A percentile compares a stretch with the other conserved stretches of the same genome.
phyloP scores from a whole-genome alignment of 2,797 vertebrate species.

The Hydrophis major region DNA sequence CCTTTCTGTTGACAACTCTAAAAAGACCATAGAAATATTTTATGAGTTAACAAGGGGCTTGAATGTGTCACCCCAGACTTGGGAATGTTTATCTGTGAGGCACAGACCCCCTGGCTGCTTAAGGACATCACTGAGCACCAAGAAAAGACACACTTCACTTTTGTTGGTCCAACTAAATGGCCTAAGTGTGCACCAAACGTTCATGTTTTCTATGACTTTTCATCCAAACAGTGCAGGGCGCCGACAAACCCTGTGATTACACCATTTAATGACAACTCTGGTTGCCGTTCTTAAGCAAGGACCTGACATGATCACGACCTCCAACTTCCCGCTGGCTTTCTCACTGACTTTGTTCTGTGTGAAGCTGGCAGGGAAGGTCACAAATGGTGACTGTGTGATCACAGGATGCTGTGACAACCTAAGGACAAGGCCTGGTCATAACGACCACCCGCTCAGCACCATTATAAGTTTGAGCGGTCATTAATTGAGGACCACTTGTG shows the following conservation, averaged over 20 bases:
- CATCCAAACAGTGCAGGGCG: background rate
- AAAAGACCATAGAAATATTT: no score
- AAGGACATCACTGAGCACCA: background rate
- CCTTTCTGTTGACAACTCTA: no score
- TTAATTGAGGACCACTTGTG: background rate
- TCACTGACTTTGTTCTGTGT: background rate
- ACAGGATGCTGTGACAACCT: background rate
- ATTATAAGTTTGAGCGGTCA: background rate
- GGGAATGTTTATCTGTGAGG: background rate
- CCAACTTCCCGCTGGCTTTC: background rate
- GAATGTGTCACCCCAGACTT: background rate
- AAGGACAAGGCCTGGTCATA: background rate
- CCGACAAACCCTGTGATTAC: background rate
- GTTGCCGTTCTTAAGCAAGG: background rate
- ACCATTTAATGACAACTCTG: background rate
- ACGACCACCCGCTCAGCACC: background rate
- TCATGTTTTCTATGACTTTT: background rate
- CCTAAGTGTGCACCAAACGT: background rate
- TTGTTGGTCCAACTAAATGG: background rate
- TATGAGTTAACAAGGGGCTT: background rate
- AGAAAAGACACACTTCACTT: background rate
- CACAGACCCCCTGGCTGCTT: background rate
- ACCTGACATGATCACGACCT: background rate
- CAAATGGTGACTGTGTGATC: background rate
- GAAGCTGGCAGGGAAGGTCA: background rate